A percentile compares a stretch with the other conserved stretches of the same genome.
Evolutionary conservation across 1,140 invertebrate genomes (phyloP).

Genomic region (Stegodyphus mimosarum): DNA sequence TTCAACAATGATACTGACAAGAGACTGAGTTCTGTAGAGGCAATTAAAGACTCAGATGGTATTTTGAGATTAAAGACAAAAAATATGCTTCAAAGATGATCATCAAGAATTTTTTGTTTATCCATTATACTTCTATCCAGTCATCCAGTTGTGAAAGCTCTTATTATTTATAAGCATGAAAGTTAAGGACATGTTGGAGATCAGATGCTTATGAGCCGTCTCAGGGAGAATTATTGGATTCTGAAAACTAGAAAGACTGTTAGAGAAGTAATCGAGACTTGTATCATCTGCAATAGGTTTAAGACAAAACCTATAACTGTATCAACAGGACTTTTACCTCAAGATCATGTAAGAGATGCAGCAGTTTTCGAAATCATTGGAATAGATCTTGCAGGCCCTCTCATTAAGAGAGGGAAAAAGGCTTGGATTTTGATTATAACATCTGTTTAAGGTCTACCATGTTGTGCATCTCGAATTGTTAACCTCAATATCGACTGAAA

Average conservation of each 20-base stretch:
- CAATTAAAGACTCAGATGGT: no score
- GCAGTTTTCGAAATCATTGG: constrained; percentile 65
- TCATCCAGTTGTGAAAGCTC: no score
- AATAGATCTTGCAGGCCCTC: constrained; percentile 66
- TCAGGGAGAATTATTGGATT: no score
- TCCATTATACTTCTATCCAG: no score
- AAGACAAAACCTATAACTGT: background rate
- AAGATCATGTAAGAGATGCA: constrained; percentile 63
- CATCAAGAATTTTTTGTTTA: no score
- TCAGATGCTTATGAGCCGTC: no score
- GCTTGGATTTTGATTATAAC: constrained; percentile 4
- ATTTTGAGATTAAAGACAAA: no score
- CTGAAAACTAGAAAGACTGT: constrained; percentile 3
- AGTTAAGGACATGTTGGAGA: no score
- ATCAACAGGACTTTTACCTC: constrained; percentile 56
- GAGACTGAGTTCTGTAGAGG: no score
- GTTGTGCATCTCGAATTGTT: constrained; percentile 19
- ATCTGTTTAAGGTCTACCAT: background rate
- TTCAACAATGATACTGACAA: no score
- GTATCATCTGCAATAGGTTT: background rate
- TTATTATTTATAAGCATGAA: no score
- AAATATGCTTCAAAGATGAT: no score
- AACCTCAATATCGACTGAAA: constrained; percentile 6
- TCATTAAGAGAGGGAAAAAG: constrained; percentile 59
- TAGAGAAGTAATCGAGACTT: background rate